A percentile compares a stretch with the other conserved stretches of the same genome.
These are phyloP conservation scores for Barbus barbus DNA, from an alignment of 2,113 vertebrate species.

Conservation along the genomic window DNA sequence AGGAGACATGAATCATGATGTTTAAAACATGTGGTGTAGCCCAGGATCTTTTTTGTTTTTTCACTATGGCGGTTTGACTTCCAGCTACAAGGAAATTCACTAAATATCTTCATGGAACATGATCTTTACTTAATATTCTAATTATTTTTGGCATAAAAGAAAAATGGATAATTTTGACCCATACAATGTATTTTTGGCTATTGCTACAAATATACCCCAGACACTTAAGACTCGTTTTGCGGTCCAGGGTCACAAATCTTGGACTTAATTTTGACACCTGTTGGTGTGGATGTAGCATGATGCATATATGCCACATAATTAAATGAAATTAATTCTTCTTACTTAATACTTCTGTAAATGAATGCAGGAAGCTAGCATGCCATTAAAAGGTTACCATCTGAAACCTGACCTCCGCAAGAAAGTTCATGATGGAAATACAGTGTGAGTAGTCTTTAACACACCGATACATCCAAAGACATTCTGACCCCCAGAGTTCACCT, in stretches of 20 bases:
- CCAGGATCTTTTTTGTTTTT: neutral
- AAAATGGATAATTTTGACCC: too few relatives aligned
- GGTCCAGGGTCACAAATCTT: too few relatives aligned
- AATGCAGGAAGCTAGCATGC: neutral
- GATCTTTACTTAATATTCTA: too few relatives aligned
- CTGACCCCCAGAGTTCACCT: neutral
- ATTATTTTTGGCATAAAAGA: too few relatives aligned
- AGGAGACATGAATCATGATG: neutral
- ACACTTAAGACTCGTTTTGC: too few relatives aligned
- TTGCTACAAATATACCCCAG: too few relatives aligned
- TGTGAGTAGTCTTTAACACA: slow-evolving; percentile 8
- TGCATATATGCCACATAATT: neutral
- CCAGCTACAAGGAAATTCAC: too few relatives aligned
- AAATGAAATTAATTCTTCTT: neutral
- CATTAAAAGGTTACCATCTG: neutral
- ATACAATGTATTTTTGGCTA: too few relatives aligned
- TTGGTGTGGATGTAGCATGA: neutral
- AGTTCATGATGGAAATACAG: neutral
- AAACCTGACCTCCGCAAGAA: slow-evolving; percentile 21
- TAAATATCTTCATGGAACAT: too few relatives aligned
- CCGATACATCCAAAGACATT: slow-evolving; percentile 3
- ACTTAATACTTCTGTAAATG: neutral
- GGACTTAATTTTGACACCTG: neutral
- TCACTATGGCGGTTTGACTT: neutral
- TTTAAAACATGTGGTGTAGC: neutral